Evolutionary conservation across 2,888 invertebrate species (phyloP), one percentile per base, ranked within the genome.

Genomic region (Drosophila ezoana): DNA sequence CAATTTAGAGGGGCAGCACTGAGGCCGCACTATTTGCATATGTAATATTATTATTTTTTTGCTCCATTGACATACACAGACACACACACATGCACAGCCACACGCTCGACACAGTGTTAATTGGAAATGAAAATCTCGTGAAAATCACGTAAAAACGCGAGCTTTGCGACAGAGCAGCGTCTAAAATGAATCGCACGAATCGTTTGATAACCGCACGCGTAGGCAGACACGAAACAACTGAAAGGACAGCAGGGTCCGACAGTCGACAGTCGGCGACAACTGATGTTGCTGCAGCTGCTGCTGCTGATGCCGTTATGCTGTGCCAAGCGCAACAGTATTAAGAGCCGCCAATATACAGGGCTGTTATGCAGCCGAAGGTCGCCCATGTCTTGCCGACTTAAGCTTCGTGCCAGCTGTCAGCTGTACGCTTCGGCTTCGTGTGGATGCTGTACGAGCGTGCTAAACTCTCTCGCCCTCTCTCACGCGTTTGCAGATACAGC

Each of bases 221-320:
- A 76, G 84, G 70, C 82, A 83, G 89, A 82, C 89, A 89, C 90
- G 90, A 88, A 77, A 82, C 72, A 80, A 90, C 90, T 90, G 71
- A 90, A 79, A 61, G 47, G 64, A 69, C 70, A 58, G 65, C 72
- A 64, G 63, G 66, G 40, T n/a, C 72, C 69, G 53, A 76, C 63
- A 69, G 81, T 85, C 73, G 80, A 76, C 63, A 69, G 81, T 85
- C 74, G 80, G 72, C 76, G 61, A 65, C 56, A 47, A 53, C 52
- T 65, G 14, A 58, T 14, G 38, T 47, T 62, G 65, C 62, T 59
- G 62, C 47, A 68, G 37, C 53, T 32, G 37, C 28, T 56, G 60
- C 62, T 60, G 60, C 62, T 60, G 54, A 9, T 43, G 43, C 51
- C 53, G 57, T 52, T 43, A 58, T 44, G 51, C 56, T 33, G 20